These are phyloP conservation scores for Drosophila bifasciata DNA, from an alignment of 1,140 invertebrate genomes.

Conservation along the genomic window DNA sequence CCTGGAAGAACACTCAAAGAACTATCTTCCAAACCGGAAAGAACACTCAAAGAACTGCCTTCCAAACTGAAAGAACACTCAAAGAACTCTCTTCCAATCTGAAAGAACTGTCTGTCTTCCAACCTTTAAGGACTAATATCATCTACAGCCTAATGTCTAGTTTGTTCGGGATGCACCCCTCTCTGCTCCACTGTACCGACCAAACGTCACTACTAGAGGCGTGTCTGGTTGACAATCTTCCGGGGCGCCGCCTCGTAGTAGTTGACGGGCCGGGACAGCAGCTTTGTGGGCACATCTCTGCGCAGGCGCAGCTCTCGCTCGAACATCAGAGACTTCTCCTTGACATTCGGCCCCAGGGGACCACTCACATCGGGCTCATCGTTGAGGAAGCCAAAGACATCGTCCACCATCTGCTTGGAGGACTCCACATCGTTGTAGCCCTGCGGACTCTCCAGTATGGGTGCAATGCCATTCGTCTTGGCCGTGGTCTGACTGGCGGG, in stretches of 20 bases:
- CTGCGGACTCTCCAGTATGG: slow-evolving; percentile 36
- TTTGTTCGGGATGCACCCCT: slow-evolving; percentile 60
- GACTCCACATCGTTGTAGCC: slow-evolving; percentile 84
- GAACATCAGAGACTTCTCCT: slow-evolving; percentile 81
- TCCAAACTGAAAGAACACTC: too few species aligned
- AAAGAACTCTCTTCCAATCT: too few species aligned
- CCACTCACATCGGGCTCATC: slow-evolving; percentile 84
- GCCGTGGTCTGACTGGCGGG: slow-evolving; percentile 21
- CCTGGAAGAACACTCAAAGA: too few species aligned
- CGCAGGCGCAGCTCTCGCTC: slow-evolving; percentile 73
- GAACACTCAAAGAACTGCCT: too few species aligned
- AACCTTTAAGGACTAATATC: slow-evolving; percentile 8
- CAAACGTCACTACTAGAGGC: slow-evolving; percentile 60
- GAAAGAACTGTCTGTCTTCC: too few species aligned
- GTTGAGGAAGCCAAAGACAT: slow-evolving; percentile 86
- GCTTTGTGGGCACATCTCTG: slow-evolving; percentile 74
- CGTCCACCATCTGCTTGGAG: slow-evolving; percentile 84
- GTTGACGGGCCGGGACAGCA: slow-evolving; percentile 81
- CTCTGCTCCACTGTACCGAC: slow-evolving; percentile 25
- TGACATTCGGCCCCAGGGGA: slow-evolving; percentile 76
- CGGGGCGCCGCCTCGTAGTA: slow-evolving; percentile 79
- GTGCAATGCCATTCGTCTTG: slow-evolving; percentile 4
- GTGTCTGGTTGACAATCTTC: slow-evolving; percentile 73
- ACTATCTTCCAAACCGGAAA: too few species aligned
- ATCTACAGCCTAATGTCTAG: slow-evolving; percentile 28